These are phyloP conservation scores for Polietes domitor DNA, from an alignment of 2,888 invertebrate species.

Conservation along the genomic window DNA sequence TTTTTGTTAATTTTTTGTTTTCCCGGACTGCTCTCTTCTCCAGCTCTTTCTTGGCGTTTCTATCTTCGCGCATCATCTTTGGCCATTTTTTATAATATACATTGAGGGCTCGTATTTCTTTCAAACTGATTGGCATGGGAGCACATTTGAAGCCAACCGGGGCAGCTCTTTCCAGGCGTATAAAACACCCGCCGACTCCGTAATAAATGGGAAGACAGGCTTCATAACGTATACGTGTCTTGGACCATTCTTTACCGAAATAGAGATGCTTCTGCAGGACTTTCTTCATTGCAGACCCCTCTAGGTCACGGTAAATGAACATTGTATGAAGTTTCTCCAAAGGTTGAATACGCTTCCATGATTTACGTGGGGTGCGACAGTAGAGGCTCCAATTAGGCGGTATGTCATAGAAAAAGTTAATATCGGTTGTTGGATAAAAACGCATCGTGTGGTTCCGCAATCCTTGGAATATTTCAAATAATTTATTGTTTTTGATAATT, in stretches of 20 bases:
- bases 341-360: conserved; percentile 70
- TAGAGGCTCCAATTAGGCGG: conserved; percentile 70
- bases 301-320: conserved; percentile 72
- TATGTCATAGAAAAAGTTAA: conserved; percentile 71
- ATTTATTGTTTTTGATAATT: too few species aligned
- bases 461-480: too few species aligned
- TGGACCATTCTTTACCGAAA: conserved; percentile 68
- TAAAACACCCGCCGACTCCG: conserved; percentile 74
- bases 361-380: conserved; percentile 67
- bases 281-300: conserved; percentile 57
- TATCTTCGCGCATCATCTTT: neutral
- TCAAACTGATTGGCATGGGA: conserved; percentile 72
- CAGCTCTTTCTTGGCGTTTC: too few species aligned
- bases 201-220: conserved; percentile 74
- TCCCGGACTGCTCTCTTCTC: too few species aligned
- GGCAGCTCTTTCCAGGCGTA: conserved; percentile 68
- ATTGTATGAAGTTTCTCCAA: conserved; percentile 63
- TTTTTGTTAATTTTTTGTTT: too few species aligned
- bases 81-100: neutral
- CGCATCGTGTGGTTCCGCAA: too few species aligned
- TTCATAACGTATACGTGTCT: conserved; percentile 70
- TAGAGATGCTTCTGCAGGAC: conserved; percentile 68
- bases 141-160: conserved; percentile 75
- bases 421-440: conserved; percentile 71
- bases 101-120: conserved; percentile 54